Evolutionary conservation across 2,888 invertebrate species (phyloP), one percentile per base, ranked within the genome.

Genomic region (Drosophila borborema): DNA sequence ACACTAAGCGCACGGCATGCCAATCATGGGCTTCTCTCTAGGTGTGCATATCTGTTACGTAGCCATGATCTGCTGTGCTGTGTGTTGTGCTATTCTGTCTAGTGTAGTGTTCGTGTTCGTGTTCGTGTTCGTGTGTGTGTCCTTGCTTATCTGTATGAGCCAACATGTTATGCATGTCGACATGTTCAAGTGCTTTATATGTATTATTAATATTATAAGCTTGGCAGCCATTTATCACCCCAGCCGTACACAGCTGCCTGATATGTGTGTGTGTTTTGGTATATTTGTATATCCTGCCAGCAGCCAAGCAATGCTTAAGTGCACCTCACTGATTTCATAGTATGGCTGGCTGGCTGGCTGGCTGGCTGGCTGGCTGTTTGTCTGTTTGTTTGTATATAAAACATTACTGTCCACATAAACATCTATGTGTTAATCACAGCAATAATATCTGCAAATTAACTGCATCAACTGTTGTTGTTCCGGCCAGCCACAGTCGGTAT

Each of bases 201-300:
- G 80, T 86, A 83, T 90, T 90, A 90, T 91, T 90, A 91, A 90
- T 91, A 90, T 90, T 82, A 89, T 90, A 90, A 89, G 89, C 87
- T 85, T 60, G 74, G 56, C 78, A 72, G 79, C 78, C 81, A 89
- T 91, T 90, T 91, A 91, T 90, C 91, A 89, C 91, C 64, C 85
- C 70, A 82, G 74, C 79, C 74, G 60, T 54, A 20, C n/a, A 51
- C 63, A 66, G 61, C 45, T 64, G 46, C 43, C 46, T 48, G 43
- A 45, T 58, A 43, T 48, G 43, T 49, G 23, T 40, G 34, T 51
- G 18, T 20, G 34, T 18, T 51, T 23, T 36, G 18, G 54, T 40
- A 23, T 40, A 40, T 54, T 40, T 54, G 45, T 51, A 58, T 41
- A 59, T 64, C 48, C 54, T 67, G 59, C 43, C 61, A 38, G n/a